phyloP scores from a whole-genome alignment of 2,888 invertebrate genomes.

The Platerodrilus igneus region DNA sequence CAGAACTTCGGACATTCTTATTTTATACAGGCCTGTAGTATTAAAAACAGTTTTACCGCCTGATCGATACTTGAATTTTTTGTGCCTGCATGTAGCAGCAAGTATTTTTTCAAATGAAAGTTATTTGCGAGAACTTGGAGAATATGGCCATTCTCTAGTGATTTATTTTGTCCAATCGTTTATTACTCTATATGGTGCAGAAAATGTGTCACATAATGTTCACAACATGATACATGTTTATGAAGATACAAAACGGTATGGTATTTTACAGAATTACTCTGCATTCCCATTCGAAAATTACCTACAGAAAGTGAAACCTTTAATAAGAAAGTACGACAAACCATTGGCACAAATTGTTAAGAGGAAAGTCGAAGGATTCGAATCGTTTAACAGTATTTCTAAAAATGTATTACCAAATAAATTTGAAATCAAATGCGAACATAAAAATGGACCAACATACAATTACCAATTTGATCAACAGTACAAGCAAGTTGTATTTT shows the following conservation, averaged over 20 bases:
- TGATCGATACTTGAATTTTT: constrained; percentile 19
- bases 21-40: constrained; percentile 21
- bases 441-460: constrained; percentile 2
- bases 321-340: constrained; percentile 2
- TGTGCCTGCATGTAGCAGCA: constrained; percentile 14
- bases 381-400: background rate
- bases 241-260: constrained; percentile 9
- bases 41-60: too few relatives aligned
- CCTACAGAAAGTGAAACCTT: constrained; percentile 6
- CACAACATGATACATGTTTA: constrained; percentile 11
- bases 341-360: constrained; percentile 4
- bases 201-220: constrained; percentile 12
- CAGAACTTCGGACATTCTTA: constrained; percentile 19
- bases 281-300: constrained; percentile 17
- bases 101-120: constrained; percentile 11
- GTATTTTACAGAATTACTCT: constrained; percentile 7
- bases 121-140: constrained; percentile 9
- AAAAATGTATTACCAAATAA: background rate
- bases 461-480: constrained; percentile 1
- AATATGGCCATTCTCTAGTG: constrained; percentile 9
- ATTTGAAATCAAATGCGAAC: background rate
- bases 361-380: constrained; percentile 1
- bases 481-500: constrained; percentile 2
- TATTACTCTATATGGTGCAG: constrained; percentile 10
- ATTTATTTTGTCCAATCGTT: constrained; percentile 13